Base-by-base conservation (phyloP, 2,888 invertebrate genomes). In the Amphipyra tragopoginis region DNA sequence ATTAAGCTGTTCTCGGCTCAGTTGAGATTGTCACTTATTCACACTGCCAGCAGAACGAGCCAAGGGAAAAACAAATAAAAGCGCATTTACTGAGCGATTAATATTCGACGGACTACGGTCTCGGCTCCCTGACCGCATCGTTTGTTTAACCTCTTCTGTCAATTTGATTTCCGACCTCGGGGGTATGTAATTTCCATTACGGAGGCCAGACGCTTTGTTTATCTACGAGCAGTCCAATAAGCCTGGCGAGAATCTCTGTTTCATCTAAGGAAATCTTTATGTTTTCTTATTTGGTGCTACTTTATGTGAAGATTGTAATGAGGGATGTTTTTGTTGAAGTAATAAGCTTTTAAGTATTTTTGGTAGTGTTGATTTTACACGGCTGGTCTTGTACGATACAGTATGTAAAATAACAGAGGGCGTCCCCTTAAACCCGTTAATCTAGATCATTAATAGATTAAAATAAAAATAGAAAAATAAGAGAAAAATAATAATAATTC, bases 111-210 rank as follows among this genome's bases (percentile, higher is more conserved):
- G 90, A 89, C 88, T 84, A 81, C 87, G 88, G 89, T 85, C 89
- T 87, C 85, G 85, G 87, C 86, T 87, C 87, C 84, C 88, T 88
- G 92, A 90, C 93, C 93, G 89, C 93, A 89, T 90, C 93, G 93
- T 94, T 94, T 93, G 93, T 93, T 91, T 93, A 94, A 93, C 93
- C 92, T 93, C 93, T 94, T 93, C 93, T 93, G 93, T 93, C 93
- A 93, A 94, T 94, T 94, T 93, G 94, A 93, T 93, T 93, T 91
- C 90, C 91, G 89, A 93, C 92, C 93, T 91, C 91, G 87, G 90
- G 88, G 93, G 91, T 93, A 91, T 93, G 93, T 93, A 93, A 93
- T 92, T 93, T 93, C 93, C 92, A 93, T 93, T 93, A 93, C 86
- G 86, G 85, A 83, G 88, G 86, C 89, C 90, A 90, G 88, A 89